phyloP scores from a whole-genome alignment of 2,888 invertebrate genomes.

The Epirrhoe tristata region DNA sequence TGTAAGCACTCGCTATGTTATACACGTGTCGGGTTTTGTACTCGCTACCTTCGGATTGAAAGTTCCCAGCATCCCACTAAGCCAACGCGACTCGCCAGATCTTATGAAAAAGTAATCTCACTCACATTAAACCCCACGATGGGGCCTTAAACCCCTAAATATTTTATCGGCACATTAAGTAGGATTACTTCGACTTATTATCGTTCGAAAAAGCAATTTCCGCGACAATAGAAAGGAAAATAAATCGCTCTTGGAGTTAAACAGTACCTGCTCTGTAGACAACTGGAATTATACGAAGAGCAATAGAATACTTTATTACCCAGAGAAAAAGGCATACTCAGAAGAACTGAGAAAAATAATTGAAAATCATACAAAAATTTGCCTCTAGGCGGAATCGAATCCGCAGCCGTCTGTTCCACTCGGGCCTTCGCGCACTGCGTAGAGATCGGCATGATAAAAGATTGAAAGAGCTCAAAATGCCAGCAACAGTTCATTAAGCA shows the following conservation, averaged over 20 bases:
- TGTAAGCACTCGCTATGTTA: too few species aligned
- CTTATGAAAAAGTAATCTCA: conserved; percentile 3
- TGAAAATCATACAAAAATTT: too few species aligned
- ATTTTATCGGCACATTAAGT: conserved; percentile 19
- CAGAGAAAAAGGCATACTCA: neutral
- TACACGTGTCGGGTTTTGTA: too few species aligned
- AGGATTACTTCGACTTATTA: conserved; percentile 20
- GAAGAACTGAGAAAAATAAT: too few species aligned
- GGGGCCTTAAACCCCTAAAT: conserved; percentile 12
- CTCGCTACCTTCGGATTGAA: too few species aligned
- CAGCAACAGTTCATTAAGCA: neutral
- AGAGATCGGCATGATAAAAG: neutral
- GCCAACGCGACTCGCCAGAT: neutral
- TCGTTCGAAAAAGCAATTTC: conserved; percentile 20
- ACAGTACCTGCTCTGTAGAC: conserved; percentile 43
- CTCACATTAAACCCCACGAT: conserved; percentile 9
- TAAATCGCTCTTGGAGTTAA: conserved; percentile 37
- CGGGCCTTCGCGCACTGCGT: neutral
- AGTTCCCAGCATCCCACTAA: too few species aligned
- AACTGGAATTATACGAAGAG: conserved; percentile 20
- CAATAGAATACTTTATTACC: neutral
- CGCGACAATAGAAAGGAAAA: conserved; percentile 15
- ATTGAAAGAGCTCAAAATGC: neutral
- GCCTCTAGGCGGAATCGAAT: too few species aligned
- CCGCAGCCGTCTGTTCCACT: too few species aligned